A percentile compares a stretch with the other conserved stretches of the same genome.
Evolutionary conservation across 2,797 vertebrate genomes (phyloP).

Genomic region (Anableps anableps): DNA sequence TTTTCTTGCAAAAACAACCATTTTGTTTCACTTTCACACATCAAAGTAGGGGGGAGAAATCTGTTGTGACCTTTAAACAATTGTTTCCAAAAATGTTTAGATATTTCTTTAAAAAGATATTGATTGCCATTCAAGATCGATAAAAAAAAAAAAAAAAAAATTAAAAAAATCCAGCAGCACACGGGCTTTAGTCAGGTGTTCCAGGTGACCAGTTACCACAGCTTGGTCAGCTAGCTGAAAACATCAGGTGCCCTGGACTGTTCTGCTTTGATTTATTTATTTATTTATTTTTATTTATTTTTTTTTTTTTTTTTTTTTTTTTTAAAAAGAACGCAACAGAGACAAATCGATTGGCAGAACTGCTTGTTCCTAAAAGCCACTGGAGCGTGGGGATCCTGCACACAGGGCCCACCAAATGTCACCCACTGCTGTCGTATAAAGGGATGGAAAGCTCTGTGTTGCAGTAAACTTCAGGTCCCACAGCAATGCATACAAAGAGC

Average conservation of each 20-base stretch:
- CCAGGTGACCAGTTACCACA: conserved; percentile 31
- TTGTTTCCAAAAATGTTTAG: background rate
- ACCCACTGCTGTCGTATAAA: conserved; percentile 53
- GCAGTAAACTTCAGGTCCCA: conserved; percentile 49
- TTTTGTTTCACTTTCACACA: background rate
- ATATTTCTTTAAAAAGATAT: background rate
- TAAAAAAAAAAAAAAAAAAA: background rate
- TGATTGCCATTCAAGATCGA: background rate
- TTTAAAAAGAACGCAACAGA: conserved; percentile 57
- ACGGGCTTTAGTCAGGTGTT: conserved; percentile 34
- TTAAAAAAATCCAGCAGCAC: background rate
- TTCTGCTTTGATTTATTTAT: conserved; percentile 63
- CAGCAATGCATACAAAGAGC: conserved; percentile 28
- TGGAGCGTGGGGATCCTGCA: conserved; percentile 53
- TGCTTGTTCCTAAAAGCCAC: conserved; percentile 64
- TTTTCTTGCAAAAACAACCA: background rate
- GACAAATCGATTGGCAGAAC: conserved; percentile 63
- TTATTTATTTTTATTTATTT: conserved; percentile 54
- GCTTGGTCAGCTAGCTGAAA: conserved; percentile 18
- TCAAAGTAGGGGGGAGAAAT: background rate
- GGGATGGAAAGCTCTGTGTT: conserved; percentile 25
- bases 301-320: conserved; percentile 49
- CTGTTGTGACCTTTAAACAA: conserved; percentile 2
- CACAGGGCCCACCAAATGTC: conserved; percentile 59
- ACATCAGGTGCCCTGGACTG: conserved; percentile 34